These are phyloP conservation scores for Pachyrhynchus sulphureomaculatus DNA, from an alignment of 1,140 invertebrate species.

Conservation along the genomic window DNA sequence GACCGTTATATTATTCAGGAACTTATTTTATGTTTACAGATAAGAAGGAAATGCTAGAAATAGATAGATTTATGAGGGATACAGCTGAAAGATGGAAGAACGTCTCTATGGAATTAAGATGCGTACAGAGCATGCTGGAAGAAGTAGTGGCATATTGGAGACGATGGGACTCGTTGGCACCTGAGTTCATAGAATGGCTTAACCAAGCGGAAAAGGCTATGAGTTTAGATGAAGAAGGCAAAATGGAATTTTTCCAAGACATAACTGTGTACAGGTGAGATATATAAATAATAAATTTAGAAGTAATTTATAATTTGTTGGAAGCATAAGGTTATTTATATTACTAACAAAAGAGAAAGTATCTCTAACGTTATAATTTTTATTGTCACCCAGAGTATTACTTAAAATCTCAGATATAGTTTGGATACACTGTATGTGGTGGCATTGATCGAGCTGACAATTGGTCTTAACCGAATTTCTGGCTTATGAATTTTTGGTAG, in stretches of 20 bases:
- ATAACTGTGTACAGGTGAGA: constrained; percentile 76
- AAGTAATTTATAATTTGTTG: no score
- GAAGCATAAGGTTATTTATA: no score
- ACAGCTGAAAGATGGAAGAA: constrained; percentile 86
- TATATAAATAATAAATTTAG: no score
- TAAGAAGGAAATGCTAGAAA: constrained; percentile 70
- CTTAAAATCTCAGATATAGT: no score
- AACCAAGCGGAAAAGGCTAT: constrained; percentile 75
- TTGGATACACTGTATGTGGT: no score
- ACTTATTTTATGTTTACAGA: constrained; percentile 55
- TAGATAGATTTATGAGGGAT: constrained; percentile 84
- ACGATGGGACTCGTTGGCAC: constrained; percentile 71
- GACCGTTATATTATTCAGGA: no score
- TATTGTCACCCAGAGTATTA: no score
- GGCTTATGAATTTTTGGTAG: no score
- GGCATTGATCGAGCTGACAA: no score
- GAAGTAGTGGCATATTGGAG: constrained; percentile 88
- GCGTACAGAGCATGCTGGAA: constrained; percentile 84
- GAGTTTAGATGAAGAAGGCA: constrained; percentile 76
- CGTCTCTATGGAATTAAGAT: constrained; percentile 86
- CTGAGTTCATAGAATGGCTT: constrained; percentile 80
- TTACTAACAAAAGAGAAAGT: no score
- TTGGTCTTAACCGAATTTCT: no score
- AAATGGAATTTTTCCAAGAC: constrained; percentile 88
- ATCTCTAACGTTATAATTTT: no score